A percentile compares a stretch with the other conserved stretches of the same genome.
Evolutionary conservation across 2,113 vertebrate genomes (phyloP).

Genomic region (Halcyon malimbica): DNA sequence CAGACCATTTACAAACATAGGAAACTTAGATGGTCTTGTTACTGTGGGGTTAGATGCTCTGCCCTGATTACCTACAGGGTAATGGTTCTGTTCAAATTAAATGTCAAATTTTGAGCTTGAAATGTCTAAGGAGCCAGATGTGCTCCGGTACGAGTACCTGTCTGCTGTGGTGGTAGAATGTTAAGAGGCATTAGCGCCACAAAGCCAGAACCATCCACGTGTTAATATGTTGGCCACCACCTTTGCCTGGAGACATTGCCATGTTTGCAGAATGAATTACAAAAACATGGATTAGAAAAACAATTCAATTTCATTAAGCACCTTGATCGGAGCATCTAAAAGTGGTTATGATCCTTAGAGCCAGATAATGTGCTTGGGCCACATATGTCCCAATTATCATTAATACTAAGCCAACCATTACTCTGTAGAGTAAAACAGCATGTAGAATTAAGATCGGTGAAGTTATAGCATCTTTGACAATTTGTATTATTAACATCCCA

Average conservation of each 20-base stretch:
- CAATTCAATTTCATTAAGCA: background rate
- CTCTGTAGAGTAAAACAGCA: background rate
- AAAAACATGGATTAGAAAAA: background rate
- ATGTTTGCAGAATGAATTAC: background rate
- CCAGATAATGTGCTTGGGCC: background rate
- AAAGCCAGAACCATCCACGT: background rate
- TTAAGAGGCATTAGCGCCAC: background rate
- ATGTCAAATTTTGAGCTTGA: background rate
- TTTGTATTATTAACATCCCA: background rate
- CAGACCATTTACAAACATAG: fast-evolving
- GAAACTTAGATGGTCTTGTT: background rate
- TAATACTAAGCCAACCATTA: background rate
- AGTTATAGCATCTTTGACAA: background rate
- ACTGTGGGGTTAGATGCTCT: background rate
- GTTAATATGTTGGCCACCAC: background rate
- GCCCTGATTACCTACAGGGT: background rate
- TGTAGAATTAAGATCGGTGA: background rate
- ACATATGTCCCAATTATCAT: background rate
- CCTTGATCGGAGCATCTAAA: background rate
- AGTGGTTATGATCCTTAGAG: background rate
- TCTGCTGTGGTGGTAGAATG: background rate
- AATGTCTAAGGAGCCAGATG: background rate
- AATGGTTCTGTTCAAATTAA: background rate
- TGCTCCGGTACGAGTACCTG: background rate
- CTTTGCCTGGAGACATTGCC: background rate